These are phyloP conservation scores for Tangara arthus DNA, from an alignment of 2,797 vertebrate species.

Conservation along the genomic window DNA sequence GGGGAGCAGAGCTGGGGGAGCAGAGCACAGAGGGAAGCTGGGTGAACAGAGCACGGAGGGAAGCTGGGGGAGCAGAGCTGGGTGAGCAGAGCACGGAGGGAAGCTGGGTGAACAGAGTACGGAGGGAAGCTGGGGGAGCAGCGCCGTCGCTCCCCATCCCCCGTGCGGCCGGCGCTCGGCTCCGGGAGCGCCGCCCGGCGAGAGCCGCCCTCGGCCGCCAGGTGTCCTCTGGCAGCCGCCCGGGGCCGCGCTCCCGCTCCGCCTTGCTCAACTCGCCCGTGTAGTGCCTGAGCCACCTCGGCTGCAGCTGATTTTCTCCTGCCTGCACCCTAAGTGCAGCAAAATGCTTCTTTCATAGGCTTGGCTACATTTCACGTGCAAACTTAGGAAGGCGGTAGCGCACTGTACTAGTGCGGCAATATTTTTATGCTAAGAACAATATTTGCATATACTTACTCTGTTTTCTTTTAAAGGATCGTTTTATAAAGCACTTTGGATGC, in stretches of 20 bases:
- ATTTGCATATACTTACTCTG: neutral
- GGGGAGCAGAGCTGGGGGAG: fast-evolving
- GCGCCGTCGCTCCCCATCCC: neutral
- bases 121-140: neutral
- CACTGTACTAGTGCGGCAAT: neutral
- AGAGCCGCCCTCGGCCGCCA: slow-evolving; percentile 44
- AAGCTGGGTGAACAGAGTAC: too few relatives aligned
- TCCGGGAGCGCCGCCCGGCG: neutral
- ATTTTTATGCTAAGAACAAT: neutral
- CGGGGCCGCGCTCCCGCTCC: neutral
- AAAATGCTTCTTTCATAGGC: neutral
- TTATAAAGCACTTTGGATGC: neutral
- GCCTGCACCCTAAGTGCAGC: neutral
- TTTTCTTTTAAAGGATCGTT: neutral
- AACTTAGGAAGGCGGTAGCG: neutral
- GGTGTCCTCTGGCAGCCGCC: slow-evolving; percentile 48
- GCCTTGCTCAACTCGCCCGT: fast-evolving
- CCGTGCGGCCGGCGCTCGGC: neutral
- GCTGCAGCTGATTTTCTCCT: neutral
- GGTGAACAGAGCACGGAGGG: neutral
- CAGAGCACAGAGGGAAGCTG: too few relatives aligned
- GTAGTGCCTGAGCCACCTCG: neutral
- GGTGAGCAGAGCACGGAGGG: too few relatives aligned
- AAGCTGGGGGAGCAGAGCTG: neutral
- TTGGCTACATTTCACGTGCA: neutral